Base-by-base conservation (phyloP, 2,113 vertebrate species). In the Notarius quadriscutis region DNA sequence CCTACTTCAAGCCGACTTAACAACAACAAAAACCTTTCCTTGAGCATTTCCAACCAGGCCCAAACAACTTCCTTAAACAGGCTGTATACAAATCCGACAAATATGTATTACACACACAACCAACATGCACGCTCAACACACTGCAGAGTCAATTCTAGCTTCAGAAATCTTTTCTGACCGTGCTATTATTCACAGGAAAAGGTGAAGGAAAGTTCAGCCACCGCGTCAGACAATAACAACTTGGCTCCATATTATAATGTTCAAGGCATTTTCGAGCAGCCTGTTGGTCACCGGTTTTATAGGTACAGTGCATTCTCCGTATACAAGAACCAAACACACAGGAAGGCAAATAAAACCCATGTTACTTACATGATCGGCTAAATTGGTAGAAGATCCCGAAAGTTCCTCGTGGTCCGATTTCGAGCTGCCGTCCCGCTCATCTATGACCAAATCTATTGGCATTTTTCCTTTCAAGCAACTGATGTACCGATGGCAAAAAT, bases 381-480 rank as follows among this genome's bases (percentile, higher is more conserved):
- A 96, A 93, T 99, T 99, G 89, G 98, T 99, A 90, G 99, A 99
- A 88, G 99, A 99, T 94, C 99, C 99, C 92, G 99, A 99, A 90
- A 99, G 97, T 93, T 99, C 98, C 95, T 99, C 99, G 7, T 99
- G 98, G 91, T 99, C 99, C 93, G 98, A 99, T 94, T 99, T 99
- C 81, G 98, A 99, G 95, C 96, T 99, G 93, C 98, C 98, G 92
- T 99, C 99, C 93, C 98, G 96, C 93, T 99, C 98, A 92, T 99
- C 99, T 91, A 99, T 99, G 92, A 99, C 99, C 84, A 99, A 96
- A 95, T 99, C 99, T 95, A 99, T 99, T 93, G 99, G 99, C 99
- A 99, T 99, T 96, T 99, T 99, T 94, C 98, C 98, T 97, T 99
- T 99, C 96, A 99, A 97, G 96, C 98, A 99, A 91, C 98, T 99